Conservation (phyloP, 2,113 vertebrate genomes). For the Nothocercus julius region DNA sequence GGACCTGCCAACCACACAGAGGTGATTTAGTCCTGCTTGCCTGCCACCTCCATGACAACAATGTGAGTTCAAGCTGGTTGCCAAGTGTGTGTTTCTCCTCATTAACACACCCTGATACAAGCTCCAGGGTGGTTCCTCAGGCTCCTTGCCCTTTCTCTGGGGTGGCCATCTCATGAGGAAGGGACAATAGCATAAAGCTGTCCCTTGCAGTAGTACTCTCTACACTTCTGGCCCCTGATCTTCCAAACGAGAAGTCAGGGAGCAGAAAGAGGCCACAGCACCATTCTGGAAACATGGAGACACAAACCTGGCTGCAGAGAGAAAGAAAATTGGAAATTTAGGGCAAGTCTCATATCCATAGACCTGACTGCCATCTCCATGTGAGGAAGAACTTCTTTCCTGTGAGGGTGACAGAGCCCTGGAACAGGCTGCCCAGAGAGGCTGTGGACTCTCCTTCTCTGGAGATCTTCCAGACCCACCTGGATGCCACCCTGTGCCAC, state of each 20-base stretch:
- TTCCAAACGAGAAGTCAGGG: neutral
- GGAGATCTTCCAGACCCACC: too few species aligned
- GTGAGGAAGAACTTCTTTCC: too few species aligned
- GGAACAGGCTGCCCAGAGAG: too few species aligned
- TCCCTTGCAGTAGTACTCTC: neutral
- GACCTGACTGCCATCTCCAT: neutral
- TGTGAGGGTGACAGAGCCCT: too few species aligned
- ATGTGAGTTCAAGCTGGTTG: neutral
- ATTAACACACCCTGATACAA: neutral
- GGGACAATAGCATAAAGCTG: neutral
- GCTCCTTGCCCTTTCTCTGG: neutral
- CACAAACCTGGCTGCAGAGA: neutral
- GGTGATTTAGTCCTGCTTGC: neutral
- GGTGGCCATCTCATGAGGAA: neutral
- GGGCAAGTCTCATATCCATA: neutral
- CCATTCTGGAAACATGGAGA: neutral
- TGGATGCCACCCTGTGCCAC: too few species aligned
- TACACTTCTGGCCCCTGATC: neutral
- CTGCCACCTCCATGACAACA: neutral
- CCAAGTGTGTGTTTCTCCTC: neutral
- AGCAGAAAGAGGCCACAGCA: neutral
- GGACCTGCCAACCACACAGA: neutral
- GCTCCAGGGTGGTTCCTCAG: neutral
- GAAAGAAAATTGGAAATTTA: neutral
- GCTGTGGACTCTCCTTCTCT: too few species aligned